phyloP scores from a whole-genome alignment of 2,888 invertebrate genomes.

The Coelinius sp. region DNA sequence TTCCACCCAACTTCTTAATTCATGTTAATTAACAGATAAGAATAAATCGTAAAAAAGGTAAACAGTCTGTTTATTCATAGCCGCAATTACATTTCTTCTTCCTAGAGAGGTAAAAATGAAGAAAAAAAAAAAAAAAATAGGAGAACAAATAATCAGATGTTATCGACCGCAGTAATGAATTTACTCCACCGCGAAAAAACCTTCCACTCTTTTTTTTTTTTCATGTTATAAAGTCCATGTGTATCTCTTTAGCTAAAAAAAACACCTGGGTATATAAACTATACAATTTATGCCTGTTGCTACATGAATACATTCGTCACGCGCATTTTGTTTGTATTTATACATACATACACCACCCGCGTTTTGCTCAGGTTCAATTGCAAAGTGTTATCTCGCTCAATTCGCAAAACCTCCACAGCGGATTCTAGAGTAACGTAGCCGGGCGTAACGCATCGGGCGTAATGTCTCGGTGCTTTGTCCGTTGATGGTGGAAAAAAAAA shows the following conservation, averaged over 20 bases:
- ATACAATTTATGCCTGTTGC: slow-evolving; percentile 27
- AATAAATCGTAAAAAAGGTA: neutral
- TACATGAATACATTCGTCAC: slow-evolving; percentile 31
- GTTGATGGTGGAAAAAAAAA: neutral
- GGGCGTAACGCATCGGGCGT: neutral
- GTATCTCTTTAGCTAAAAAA: slow-evolving; percentile 14
- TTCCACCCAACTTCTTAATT: neutral
- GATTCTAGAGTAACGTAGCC: neutral
- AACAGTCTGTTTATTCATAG: neutral
- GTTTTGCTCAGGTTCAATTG: slow-evolving; percentile 26
- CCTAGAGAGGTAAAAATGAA: neutral
- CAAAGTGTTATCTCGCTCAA: slow-evolving; percentile 14
- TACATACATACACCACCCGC: slow-evolving; percentile 27
- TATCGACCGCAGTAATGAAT: slow-evolving; percentile 18
- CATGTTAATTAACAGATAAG: neutral
- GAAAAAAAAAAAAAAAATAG: neutral
- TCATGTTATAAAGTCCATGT: slow-evolving; percentile 6
- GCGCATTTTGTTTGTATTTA: slow-evolving; percentile 23
- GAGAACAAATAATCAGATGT: slow-evolving; percentile 10
- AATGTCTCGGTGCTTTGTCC: slow-evolving; percentile 3
- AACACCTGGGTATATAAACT: slow-evolving; percentile 25
- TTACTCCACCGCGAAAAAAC: slow-evolving; percentile 1
- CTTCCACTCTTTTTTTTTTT: neutral
- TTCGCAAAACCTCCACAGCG: slow-evolving; percentile 2
- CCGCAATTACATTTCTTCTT: neutral